phyloP scores from a whole-genome alignment of 2,888 invertebrate species.

The Heliconius aoede region DNA sequence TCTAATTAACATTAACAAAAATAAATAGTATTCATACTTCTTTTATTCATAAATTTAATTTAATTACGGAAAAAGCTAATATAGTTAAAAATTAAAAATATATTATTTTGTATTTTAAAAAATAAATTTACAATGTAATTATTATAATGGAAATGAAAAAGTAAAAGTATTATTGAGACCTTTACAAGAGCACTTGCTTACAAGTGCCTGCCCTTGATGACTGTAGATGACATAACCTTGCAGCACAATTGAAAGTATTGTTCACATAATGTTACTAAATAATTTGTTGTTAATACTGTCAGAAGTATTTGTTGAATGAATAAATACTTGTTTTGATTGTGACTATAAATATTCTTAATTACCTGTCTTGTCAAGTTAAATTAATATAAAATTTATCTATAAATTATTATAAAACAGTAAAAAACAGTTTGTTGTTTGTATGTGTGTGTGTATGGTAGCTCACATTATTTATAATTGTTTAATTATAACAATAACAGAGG shows the following conservation, averaged over 20 bases:
- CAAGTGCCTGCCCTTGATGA: constrained; percentile 43
- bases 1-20: neutral
- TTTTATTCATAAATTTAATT: no score
- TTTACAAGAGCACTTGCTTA: constrained; percentile 24
- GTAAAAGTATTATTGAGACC: constrained; percentile 33
- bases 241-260: constrained; percentile 41
- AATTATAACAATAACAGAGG: no score
- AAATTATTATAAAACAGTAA: no score
- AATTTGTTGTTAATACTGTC: neutral
- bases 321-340: neutral
- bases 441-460: no score
- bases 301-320: neutral
- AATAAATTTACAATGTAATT: neutral
- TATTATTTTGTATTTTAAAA: no score
- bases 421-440: no score
- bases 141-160: constrained; percentile 8
- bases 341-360: no score
- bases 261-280: constrained; percentile 27
- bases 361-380: no score
- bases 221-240: constrained; percentile 46
- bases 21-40: neutral
- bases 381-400: no score
- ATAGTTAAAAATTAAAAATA: no score
- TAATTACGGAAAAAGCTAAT: no score
- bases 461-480: no score